A percentile compares a stretch with the other conserved stretches of the same genome.
These are phyloP conservation scores for Hoplias malabaricus DNA, from an alignment of 2,113 vertebrate species.

Conservation along the genomic window DNA sequence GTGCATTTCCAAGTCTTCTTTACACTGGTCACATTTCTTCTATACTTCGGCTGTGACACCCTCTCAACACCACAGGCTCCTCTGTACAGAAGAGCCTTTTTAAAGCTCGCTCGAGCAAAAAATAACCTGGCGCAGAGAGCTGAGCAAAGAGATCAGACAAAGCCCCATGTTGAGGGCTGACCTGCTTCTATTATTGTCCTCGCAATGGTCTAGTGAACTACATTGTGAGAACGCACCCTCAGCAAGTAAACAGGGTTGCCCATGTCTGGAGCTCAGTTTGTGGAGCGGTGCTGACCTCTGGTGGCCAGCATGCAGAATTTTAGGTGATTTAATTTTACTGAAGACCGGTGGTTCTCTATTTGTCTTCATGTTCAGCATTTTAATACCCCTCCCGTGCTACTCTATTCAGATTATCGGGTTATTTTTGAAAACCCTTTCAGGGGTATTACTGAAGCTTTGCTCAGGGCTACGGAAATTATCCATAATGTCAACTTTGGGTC, in stretches of 20 bases:
- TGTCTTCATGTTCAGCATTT: background rate
- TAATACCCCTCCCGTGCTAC: background rate
- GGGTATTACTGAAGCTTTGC: no score
- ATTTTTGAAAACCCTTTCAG: no score
- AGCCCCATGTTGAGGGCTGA: conserved; percentile 45
- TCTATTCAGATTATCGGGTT: background rate
- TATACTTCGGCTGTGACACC: conserved; percentile 57
- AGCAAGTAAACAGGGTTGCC: conserved; percentile 47
- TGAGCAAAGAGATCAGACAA: conserved; percentile 52
- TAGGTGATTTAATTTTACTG: background rate
- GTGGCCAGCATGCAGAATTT: conserved; percentile 41
- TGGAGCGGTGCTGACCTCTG: conserved; percentile 62
- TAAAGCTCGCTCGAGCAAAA: conserved; percentile 27
- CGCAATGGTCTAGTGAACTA: conserved; percentile 60
- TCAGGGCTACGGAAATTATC: no score
- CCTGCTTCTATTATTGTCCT: conserved; percentile 57
- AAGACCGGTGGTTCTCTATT: background rate
- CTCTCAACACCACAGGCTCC: conserved; percentile 46
- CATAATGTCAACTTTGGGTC: no score
- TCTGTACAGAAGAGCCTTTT: conserved; percentile 48
- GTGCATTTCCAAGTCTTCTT: background rate
- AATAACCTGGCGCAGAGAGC: conserved; percentile 37
- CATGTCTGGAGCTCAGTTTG: conserved; percentile 1
- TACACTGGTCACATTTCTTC: conserved; percentile 44
- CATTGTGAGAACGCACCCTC: conserved; percentile 46